Conservation (phyloP, 2,113 vertebrate genomes). For the Gymnocephalus cernua region DNA sequence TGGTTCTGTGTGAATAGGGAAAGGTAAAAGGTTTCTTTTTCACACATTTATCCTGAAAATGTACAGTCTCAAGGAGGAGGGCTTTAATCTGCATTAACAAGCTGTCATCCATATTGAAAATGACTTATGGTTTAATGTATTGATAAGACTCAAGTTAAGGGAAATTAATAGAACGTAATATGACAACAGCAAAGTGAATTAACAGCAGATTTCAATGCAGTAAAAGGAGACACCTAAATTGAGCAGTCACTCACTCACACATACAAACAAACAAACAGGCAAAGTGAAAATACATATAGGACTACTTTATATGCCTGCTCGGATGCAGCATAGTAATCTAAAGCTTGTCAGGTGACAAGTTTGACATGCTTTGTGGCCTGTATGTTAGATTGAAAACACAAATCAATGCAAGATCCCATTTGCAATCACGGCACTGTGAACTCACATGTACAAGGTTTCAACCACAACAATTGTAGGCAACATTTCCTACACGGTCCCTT, state of each 20-base stretch:
- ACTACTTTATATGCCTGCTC: background rate
- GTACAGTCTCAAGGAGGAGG: background rate
- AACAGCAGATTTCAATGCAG: conserved; percentile 11
- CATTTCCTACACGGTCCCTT: conserved; percentile 41
- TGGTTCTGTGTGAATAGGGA: conserved; percentile 23
- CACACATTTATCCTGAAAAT: background rate
- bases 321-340: background rate
- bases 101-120: conserved; percentile 20
- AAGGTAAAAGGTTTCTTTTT: conserved; percentile 27
- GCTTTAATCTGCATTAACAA: conserved; percentile 38
- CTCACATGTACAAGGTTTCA: conserved; percentile 63
- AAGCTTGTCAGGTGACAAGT: conserved; percentile 12
- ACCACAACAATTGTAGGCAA: conserved; percentile 65
- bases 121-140: background rate
- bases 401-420: conserved; percentile 68
- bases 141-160: background rate
- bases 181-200: conserved; percentile 22
- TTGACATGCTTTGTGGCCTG: conserved; percentile 7
- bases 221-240: background rate
- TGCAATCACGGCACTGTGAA: conserved; percentile 66
- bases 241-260: background rate
- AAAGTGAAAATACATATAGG: background rate
- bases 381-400: conserved; percentile 49
- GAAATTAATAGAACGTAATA: conserved; percentile 2
- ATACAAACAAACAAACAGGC: background rate